phyloP scores from a whole-genome alignment of 2,888 invertebrate species.

The Tachina fera region DNA sequence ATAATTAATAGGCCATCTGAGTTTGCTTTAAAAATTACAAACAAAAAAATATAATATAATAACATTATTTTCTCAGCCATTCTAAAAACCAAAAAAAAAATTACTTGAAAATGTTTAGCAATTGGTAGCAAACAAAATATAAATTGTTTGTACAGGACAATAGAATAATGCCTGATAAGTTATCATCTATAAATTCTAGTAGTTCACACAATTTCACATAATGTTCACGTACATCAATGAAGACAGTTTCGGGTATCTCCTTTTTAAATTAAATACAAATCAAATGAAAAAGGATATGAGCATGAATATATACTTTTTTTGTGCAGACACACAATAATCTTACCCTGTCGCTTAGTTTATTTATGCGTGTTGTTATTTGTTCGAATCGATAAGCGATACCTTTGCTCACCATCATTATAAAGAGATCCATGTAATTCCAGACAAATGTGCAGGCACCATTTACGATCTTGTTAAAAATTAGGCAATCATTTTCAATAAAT shows the following conservation, averaged over 20 bases:
- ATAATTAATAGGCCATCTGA: conserved; percentile 83
- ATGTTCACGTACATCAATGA: conserved; percentile 87
- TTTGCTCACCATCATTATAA: conserved; percentile 88
- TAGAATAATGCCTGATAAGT: conserved; percentile 87
- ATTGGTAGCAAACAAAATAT: conserved; percentile 89
- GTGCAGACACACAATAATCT: conserved; percentile 6
- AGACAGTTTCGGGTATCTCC: conserved; percentile 82
- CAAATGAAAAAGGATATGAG: conserved; percentile 27
- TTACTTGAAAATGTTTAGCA: conserved; percentile 85
- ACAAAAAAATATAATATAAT: not conserved
- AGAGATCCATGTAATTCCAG: conserved; percentile 90
- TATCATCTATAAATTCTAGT: conserved; percentile 85
- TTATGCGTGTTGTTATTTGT: conserved; percentile 84
- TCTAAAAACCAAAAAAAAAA: conserved; percentile 36
- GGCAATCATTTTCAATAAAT: not conserved
- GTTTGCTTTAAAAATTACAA: conserved; percentile 76
- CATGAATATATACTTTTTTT: not conserved
- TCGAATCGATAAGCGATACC: conserved; percentile 87
- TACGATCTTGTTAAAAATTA: conserved; percentile 70
- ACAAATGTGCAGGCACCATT: conserved; percentile 84
- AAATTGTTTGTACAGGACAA: conserved; percentile 88
- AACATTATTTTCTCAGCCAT: conserved; percentile 7
- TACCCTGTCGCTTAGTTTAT: conserved; percentile 76
- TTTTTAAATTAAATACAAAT: conserved; percentile 58
- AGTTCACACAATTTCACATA: conserved; percentile 87